Percentiles rank a stretch among this genome's conserved stretches.
Evolutionary conservation across 2,797 vertebrate genomes (phyloP).

Genomic region (Thripadectes ignobilis): DNA sequence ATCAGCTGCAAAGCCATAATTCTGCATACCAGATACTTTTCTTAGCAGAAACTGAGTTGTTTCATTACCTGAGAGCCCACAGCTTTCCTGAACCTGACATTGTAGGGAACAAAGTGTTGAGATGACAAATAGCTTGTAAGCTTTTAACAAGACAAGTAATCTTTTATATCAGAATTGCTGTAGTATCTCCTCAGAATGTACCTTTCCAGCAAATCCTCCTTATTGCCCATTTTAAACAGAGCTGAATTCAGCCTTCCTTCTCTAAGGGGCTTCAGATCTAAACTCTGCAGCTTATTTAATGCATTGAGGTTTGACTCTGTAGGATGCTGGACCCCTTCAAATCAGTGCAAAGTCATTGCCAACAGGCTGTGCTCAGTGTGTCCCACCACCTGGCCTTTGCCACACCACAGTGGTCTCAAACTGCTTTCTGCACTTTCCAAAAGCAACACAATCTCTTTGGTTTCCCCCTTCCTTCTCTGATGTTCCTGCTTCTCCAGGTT

Average conservation of each 20-base stretch:
- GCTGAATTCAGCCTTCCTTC: not conserved
- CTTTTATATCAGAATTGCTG: slow-evolving; percentile 10
- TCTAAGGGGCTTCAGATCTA: not conserved
- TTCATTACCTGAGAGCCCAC: slow-evolving; percentile 17
- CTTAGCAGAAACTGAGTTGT: not conserved
- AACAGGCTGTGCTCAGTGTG: not conserved
- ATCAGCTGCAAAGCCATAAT: not conserved
- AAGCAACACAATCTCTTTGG: not conserved
- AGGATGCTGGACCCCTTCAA: not conserved
- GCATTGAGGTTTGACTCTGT: not conserved
- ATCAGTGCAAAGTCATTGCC: not conserved
- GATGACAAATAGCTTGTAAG: slow-evolving; percentile 33
- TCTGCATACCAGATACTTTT: not conserved
- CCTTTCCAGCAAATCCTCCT: not conserved
- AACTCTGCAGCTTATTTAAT: not conserved
- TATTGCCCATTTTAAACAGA: not conserved
- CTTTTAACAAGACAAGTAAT: slow-evolving; percentile 42
- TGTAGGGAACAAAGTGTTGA: not conserved
- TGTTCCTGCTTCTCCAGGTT: not conserved
- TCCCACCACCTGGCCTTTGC: not conserved
- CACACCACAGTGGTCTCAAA: not conserved
- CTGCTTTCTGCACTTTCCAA: not conserved
- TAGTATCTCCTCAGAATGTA: not conserved
- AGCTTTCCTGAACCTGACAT: not conserved
- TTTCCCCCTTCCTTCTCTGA: not conserved